Conservation (phyloP, 2,797 vertebrate genomes). For the Poeciliopsis gracilis region DNA sequence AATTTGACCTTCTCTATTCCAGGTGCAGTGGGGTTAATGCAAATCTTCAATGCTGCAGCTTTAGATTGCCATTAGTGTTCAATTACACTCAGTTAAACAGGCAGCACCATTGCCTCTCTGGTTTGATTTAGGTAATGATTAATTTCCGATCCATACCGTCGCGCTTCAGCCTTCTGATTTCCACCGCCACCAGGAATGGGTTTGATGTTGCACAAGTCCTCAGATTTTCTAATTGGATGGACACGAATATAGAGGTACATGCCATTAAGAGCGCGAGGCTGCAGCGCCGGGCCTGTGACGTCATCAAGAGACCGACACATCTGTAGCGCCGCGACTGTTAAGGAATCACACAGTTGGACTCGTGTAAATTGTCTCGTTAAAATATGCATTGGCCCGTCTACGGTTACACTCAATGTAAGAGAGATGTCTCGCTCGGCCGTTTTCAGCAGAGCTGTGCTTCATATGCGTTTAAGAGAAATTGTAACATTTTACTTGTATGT, state of each 20-base stretch:
- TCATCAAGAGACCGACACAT: slow-evolving; percentile 49
- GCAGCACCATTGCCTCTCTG: slow-evolving; percentile 19
- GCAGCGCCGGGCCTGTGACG: slow-evolving; percentile 50
- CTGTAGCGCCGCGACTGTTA: slow-evolving; percentile 24
- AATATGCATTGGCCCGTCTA: slow-evolving; percentile 1
- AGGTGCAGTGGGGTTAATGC: slow-evolving; percentile 66
- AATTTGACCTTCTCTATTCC: slow-evolving; percentile 58
- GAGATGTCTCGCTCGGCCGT: background rate
- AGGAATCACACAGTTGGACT: background rate
- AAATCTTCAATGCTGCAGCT: slow-evolving; percentile 55
- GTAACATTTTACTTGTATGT: background rate
- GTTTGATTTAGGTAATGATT: slow-evolving; percentile 73
- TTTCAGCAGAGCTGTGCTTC: background rate
- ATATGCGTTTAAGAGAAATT: background rate
- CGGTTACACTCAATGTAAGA: background rate
- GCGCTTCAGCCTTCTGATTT: slow-evolving; percentile 63
- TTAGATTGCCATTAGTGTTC: slow-evolving; percentile 71
- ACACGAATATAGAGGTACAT: slow-evolving; percentile 67
- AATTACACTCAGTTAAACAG: slow-evolving; percentile 74
- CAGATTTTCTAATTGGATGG: slow-evolving; percentile 75
- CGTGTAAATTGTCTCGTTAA: background rate
- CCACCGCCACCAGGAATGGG: slow-evolving; percentile 56
- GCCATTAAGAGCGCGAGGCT: slow-evolving; percentile 68
- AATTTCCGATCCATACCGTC: slow-evolving; percentile 74
- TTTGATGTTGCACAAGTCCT: slow-evolving; percentile 64